Evolutionary conservation across 2,797 vertebrate species (phyloP).

Genomic region (Loriculus beryllinus): DNA sequence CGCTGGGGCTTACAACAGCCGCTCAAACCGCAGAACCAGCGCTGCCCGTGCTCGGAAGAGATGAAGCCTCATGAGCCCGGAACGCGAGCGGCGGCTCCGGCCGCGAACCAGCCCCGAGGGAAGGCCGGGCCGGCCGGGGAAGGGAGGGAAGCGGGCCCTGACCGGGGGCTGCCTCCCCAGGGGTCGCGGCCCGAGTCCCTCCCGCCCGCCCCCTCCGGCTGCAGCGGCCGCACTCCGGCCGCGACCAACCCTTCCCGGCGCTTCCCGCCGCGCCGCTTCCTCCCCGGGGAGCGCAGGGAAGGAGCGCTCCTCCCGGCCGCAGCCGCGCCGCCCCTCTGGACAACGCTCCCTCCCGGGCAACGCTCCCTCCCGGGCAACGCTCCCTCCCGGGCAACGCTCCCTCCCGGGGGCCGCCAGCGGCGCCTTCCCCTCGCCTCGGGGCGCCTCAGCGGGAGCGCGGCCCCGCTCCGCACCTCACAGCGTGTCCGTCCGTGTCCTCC

Average conservation of each 20-base stretch:
- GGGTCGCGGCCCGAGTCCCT: background rate
- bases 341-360: background rate
- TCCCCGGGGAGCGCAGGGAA: background rate
- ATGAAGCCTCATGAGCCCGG: background rate
- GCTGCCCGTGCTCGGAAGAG: fast-evolving
- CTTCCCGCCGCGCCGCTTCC: background rate
- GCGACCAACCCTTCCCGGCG: too few relatives aligned
- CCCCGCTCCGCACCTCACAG: background rate
- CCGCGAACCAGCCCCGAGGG: background rate
- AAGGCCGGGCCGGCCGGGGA: background rate
- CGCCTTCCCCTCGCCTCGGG: background rate
- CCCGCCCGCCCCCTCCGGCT: background rate
- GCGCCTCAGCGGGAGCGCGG: background rate
- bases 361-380: background rate
- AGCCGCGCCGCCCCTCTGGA: background rate
- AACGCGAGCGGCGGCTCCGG: background rate
- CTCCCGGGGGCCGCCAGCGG: background rate
- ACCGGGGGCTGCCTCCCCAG: background rate
- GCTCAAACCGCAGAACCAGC: background rate
- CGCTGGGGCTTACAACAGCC: background rate
- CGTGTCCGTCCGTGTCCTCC: background rate
- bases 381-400: background rate
- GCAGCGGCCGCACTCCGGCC: background rate
- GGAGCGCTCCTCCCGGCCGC: background rate
- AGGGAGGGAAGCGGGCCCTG: background rate